phyloP scores from a whole-genome alignment of 2,797 vertebrate species.

The Bovichtus diacanthus region DNA sequence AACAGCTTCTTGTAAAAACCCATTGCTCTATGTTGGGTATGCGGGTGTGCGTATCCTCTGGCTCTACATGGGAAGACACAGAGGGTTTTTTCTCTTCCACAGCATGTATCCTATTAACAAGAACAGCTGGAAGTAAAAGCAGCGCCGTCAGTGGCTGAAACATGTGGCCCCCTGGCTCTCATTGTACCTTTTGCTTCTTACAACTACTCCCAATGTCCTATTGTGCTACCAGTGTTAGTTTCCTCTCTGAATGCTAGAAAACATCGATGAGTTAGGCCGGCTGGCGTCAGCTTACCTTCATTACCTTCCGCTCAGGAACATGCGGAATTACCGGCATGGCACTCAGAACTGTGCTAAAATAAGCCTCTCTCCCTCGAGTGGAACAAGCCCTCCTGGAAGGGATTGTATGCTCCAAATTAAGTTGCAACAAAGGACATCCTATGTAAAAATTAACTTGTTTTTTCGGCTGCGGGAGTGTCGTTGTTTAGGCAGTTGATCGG shows the following conservation, averaged over 20 bases:
- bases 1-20: constrained; percentile 21
- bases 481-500: neutral
- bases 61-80: constrained; percentile 3
- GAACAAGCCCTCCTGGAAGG: neutral
- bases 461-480: neutral
- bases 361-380: neutral
- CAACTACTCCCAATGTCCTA: constrained; percentile 27
- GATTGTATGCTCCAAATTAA: constrained; percentile 18
- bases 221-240: constrained; percentile 14
- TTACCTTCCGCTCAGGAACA: constrained; percentile 13
- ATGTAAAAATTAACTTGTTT: neutral
- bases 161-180: constrained; percentile 33
- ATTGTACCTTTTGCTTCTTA: constrained; percentile 30
- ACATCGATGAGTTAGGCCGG: neutral
- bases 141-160: constrained; percentile 1
- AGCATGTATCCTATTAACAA: constrained; percentile 32
- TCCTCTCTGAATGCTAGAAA: constrained; percentile 14
- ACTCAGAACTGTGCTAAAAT: constrained; percentile 17
- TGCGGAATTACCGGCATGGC: constrained; percentile 23
- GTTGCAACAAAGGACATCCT: constrained; percentile 6
- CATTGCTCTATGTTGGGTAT: neutral
- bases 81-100: neutral
- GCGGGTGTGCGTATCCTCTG: constrained; percentile 1
- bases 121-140: constrained; percentile 58
- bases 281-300: constrained; percentile 1